Base-by-base conservation (phyloP, 1,140 invertebrate genomes). In the Philotrypesis tridentata region DNA sequence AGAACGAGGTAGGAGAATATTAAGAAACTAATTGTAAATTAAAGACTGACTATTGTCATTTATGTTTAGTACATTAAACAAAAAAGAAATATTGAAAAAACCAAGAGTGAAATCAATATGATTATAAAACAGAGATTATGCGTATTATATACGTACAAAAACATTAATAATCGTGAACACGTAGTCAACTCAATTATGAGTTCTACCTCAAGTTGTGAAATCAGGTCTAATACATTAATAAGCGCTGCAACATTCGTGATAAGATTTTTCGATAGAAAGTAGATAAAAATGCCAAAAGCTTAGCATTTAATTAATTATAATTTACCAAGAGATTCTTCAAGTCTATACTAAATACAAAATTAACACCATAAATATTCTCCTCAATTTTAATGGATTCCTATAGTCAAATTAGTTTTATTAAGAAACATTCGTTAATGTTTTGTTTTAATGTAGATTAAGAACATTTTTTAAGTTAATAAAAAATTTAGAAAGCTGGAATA, bases 21-120 rank as follows among this genome's bases (percentile, higher is more conserved):
- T 61, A 75, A 63, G 14, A 76, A 23, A 23, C 61, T 80, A 72
- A 67, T 65, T 63, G 48, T 80, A 43, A 81, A 82, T 77, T 60
- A 61, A 78, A 82, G 68, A 73, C 75, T 77, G 80, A 82, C 23
- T 78, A 67, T 77, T 81, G 25, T 82, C 55, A 78, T 72, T 65
- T 72, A 61, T 80, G 67, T 77, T 77, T 40, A 82, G 23, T 68
- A 43, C 61, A 73, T 81, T 61, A 61, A 77, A 71, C 8, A n/a
- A 75, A 75, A 48, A 55, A 63, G 31, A 75, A 70, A 40, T 68
- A 60, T 25, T 81, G 17, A 68, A 70, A 78, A 82, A 43, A 43
- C 29, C 21, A 37, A 60, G 27, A 6, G 23, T 27, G 43, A 40
- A 33, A 63, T 70, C 25, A 60, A 77, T 75, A 29, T 43, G 14